phyloP scores from a whole-genome alignment of 2,888 invertebrate species.

The Ochropleura leucogaster region DNA sequence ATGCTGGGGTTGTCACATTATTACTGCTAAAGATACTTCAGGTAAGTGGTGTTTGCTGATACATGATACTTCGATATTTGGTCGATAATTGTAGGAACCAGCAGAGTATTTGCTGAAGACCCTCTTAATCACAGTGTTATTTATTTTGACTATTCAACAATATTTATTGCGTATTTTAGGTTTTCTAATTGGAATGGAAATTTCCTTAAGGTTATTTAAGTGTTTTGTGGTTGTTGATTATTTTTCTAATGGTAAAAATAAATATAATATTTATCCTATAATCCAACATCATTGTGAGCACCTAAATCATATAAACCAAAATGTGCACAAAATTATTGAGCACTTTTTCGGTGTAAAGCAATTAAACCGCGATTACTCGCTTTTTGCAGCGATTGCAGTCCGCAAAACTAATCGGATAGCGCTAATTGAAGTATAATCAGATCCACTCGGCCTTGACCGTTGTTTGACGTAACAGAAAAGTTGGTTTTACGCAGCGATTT shows the following conservation, averaged over 20 bases:
- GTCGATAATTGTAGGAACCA: neutral
- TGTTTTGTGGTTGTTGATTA: neutral
- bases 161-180: neutral
- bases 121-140: neutral
- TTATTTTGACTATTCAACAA: neutral
- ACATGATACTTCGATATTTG: neutral
- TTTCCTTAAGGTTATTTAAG: too few relatives aligned
- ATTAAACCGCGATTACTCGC: conserved; percentile 36
- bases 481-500: conserved; percentile 41
- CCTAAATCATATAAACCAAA: conserved; percentile 10
- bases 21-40: neutral
- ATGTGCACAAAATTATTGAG: conserved; percentile 8
- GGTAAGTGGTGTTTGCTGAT: neutral
- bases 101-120: neutral
- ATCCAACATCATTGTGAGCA: neutral
- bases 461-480: conserved; percentile 48
- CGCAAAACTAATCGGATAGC: conserved; percentile 39
- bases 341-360: conserved; percentile 40
- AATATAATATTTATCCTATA: neutral
- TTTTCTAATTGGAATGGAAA: too few relatives aligned
- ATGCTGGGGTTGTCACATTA: neutral
- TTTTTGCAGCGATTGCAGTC: conserved; percentile 56
- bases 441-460: conserved; percentile 60
- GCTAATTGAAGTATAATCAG: conserved; percentile 64
- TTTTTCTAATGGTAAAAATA: neutral